Evolutionary conservation across 2,113 vertebrate species (phyloP).

Genomic region (Mobula hypostoma): DNA sequence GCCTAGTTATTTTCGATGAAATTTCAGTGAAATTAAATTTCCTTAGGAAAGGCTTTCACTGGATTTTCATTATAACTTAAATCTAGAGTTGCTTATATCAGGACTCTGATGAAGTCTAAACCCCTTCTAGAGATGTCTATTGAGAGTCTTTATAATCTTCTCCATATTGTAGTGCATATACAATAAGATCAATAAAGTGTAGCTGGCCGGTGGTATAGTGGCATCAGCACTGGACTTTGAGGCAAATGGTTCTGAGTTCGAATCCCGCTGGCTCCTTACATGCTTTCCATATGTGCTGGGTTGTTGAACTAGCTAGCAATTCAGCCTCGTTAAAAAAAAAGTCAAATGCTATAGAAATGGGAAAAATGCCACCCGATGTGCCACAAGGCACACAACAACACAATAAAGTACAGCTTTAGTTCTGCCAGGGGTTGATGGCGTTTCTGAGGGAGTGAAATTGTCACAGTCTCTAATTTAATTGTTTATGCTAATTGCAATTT

Average conservation of each 20-base stretch:
- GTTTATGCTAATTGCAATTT: conserved; percentile 99
- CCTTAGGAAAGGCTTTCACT: background rate
- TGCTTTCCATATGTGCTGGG: too few relatives aligned
- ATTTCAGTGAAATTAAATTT: background rate
- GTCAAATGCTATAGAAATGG: too few relatives aligned
- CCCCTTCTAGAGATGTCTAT: background rate
- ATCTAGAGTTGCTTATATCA: background rate
- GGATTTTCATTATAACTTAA: background rate
- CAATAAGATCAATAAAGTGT: background rate
- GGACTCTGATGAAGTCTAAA: background rate
- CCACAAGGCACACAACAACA: too few relatives aligned
- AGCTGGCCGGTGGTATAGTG: background rate
- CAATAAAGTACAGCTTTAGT: background rate
- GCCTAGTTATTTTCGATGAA: background rate
- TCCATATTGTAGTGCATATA: background rate
- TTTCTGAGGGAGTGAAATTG: conserved; percentile 95
- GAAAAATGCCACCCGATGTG: too few relatives aligned
- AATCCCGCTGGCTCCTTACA: too few relatives aligned
- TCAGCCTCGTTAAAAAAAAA: too few relatives aligned
- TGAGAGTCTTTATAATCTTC: background rate
- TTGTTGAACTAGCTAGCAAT: too few relatives aligned
- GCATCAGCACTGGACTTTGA: too few relatives aligned
- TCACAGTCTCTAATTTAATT: conserved; percentile 99
- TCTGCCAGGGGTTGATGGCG: conserved; percentile 39
- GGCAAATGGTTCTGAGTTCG: too few relatives aligned